phyloP scores from a whole-genome alignment of 1,140 invertebrate genomes.

The Drosophila albomicans region DNA sequence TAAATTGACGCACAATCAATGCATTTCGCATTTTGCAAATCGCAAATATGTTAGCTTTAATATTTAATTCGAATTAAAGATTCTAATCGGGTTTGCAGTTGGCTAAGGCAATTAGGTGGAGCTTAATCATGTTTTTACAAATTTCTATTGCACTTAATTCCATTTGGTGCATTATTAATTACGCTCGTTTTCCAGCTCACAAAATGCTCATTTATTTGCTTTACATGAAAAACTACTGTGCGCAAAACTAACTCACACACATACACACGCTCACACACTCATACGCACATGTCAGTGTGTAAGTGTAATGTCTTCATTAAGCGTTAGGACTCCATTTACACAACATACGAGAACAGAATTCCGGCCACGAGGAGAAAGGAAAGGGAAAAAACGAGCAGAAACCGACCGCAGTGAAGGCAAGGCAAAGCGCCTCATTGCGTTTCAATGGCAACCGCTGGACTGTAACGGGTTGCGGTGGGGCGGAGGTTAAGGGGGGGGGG shows the following conservation, averaged over 20 bases:
- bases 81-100: slow-evolving; percentile 1
- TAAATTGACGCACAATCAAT: neutral
- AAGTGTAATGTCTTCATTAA: slow-evolving; percentile 52
- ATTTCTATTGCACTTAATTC: slow-evolving; percentile 29
- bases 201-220: slow-evolving; percentile 44
- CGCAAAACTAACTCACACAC: slow-evolving; percentile 9
- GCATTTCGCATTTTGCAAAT: neutral
- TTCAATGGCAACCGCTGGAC: slow-evolving; percentile 51
- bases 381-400: slow-evolving; percentile 5
- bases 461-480: slow-evolving; percentile 12
- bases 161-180: slow-evolving; percentile 46
- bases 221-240: slow-evolving; percentile 37
- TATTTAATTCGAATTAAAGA: slow-evolving; percentile 1
- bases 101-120: slow-evolving; percentile 10
- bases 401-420: slow-evolving; percentile 46
- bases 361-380: neutral
- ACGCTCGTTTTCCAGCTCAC: slow-evolving; percentile 40
- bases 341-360: slow-evolving; percentile 15
- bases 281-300: slow-evolving; percentile 5
- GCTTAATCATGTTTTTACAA: slow-evolving; percentile 27
- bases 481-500: too few relatives aligned
- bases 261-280: slow-evolving; percentile 3
- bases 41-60: neutral
- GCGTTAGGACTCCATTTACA: slow-evolving; percentile 44
- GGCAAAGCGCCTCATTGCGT: slow-evolving; percentile 49